phyloP scores from a whole-genome alignment of 2,113 vertebrate species.

The Chauna torquata region DNA sequence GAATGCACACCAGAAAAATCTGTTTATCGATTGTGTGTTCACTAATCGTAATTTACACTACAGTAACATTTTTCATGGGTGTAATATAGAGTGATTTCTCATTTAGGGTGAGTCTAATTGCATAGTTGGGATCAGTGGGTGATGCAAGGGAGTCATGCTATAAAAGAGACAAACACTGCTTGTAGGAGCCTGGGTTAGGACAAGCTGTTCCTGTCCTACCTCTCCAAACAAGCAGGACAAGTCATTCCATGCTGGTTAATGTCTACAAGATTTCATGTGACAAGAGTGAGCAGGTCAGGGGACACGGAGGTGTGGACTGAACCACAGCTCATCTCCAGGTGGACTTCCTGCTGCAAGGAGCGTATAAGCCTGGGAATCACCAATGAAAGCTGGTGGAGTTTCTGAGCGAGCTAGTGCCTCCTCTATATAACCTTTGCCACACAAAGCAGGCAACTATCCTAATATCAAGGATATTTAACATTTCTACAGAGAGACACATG shows the following conservation, averaged over 20 bases:
- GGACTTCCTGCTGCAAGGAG: neutral
- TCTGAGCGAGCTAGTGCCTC: neutral
- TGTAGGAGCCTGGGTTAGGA: neutral
- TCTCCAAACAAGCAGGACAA: neutral
- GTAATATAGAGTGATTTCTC: neutral
- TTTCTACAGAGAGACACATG: neutral
- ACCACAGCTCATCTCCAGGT: neutral
- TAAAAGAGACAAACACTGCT: neutral
- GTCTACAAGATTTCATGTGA: neutral
- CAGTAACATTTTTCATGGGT: neutral
- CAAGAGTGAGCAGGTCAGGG: neutral
- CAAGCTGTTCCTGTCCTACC: neutral
- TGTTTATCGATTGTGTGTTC: neutral
- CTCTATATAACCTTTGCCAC: neutral
- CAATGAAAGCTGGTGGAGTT: neutral
- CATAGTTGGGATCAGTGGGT: neutral
- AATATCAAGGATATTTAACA: neutral
- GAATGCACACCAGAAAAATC: neutral
- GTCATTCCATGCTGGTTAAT: neutral
- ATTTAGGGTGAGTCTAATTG: neutral
- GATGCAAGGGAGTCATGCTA: neutral
- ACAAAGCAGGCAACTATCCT: neutral
- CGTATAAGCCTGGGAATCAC: neutral
- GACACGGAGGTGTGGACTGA: neutral
- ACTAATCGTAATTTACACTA: neutral